Base-by-base conservation (phyloP, 2,113 vertebrate genomes). In the Heteronetta atricapilla region DNA sequence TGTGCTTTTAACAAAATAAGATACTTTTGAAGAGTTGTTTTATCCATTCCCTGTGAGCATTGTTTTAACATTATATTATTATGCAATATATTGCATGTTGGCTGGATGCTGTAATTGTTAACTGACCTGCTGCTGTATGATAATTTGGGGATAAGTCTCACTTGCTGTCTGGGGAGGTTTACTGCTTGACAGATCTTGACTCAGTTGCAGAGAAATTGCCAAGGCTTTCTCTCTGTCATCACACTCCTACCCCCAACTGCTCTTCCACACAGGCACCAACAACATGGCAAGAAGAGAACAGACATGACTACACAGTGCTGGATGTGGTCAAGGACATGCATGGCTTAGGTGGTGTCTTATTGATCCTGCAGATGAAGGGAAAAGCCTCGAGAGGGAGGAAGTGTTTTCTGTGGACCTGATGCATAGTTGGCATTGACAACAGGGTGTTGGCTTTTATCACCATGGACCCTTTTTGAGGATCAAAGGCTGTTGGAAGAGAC, bases 401-500 rank as follows among this genome's bases (percentile, higher is more conserved):
- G 3, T 3, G 1, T 31, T 23, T 34, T 77, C 38, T 21, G 10
- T 20, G 22, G 17, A 26, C 4, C 29, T 14, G 29, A 42, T 81
- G 34, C 8, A 55, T 0, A 0, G 21, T 31, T 56, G 38, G 4
- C 74, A 38, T 56, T 26, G 58, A 19, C 25, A 75, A 16, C 9
- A 83, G 7, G 21, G 50, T 26, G 7, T 50, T 56, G 20, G 3
- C 22, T 78, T 95, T 90, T 68, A 29, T 80, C 31, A 44, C 13
- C 29, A 20, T 9, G 22, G 25, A 34, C 4, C 42, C 12, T 84
- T 69, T 68, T 38, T 33, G 44, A 58, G 46, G 55, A 34, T 60
- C 4, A n/a, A 21, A 5, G 13, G 63, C 55, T 82, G 12, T 15
- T 66, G 15, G 52, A 82, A 42, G 21, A 82, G 36, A 26, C 4